Evolutionary conservation across 2,888 invertebrate genomes (phyloP).

Genomic region (Oxyteleia sp.): DNA sequence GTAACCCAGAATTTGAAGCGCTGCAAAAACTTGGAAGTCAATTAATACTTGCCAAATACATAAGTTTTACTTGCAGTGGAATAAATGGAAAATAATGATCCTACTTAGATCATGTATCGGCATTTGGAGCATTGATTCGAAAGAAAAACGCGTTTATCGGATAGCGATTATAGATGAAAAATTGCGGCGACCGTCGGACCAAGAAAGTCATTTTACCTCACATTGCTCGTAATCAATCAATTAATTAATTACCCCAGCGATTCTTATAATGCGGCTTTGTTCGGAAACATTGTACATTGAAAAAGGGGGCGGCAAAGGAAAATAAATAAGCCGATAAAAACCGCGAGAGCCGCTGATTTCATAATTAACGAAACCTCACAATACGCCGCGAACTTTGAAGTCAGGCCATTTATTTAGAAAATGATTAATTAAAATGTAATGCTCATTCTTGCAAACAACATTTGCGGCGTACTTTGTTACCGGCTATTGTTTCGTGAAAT

Average conservation of each 20-base stretch:
- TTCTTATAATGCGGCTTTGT: constrained; percentile 7
- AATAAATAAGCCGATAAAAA: neutral
- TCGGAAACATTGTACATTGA: neutral
- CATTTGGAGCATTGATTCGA: constrained; percentile 63
- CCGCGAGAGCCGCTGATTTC: neutral
- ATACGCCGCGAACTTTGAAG: constrained; percentile 35
- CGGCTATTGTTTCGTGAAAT: constrained; percentile 55
- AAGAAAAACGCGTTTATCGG: constrained; percentile 70
- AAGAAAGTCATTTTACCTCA: constrained; percentile 60
- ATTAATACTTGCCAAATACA: constrained; percentile 66
- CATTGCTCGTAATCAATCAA: constrained; percentile 58
- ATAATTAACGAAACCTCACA: constrained; percentile 18
- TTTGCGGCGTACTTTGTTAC: constrained; percentile 43
- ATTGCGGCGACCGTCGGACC: constrained; percentile 57
- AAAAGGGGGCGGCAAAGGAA: neutral
- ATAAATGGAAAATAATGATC: constrained; percentile 71
- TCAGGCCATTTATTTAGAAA: constrained; percentile 31
- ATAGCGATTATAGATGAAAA: constrained; percentile 70
- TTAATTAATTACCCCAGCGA: constrained; percentile 40
- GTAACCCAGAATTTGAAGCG: no score
- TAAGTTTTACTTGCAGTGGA: constrained; percentile 20
- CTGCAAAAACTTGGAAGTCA: constrained; percentile 30
- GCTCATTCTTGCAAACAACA: constrained; percentile 43
- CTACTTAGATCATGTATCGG: constrained; percentile 70
- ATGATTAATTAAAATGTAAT: constrained; percentile 57